Evolutionary conservation across 2,888 invertebrate genomes (phyloP), one percentile per base, ranked within the genome.

Genomic region (Uloborus plumipes): DNA sequence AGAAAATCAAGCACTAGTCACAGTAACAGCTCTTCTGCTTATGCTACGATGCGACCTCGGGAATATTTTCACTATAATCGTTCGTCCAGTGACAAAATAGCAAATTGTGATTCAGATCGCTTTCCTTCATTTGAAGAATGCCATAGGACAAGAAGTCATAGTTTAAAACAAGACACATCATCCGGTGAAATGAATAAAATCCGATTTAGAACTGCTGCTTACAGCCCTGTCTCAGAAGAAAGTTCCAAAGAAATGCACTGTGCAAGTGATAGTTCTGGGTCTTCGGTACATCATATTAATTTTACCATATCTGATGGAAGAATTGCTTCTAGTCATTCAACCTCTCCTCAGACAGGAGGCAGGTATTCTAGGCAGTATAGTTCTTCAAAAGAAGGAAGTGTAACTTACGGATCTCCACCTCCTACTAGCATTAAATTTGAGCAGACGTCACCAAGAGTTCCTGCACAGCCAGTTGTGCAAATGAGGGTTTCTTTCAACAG

Each of bases 31-130:
- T 70, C 81, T 9, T 62, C 80, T 39, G 59, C 69, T 50, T 84
- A 84, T 71, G 81, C 79, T 16, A 84, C 84, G n/a, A 82, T 84
- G 77, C 72, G 84, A 14, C 84, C 84, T 31, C 67, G 85, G 1
- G 83, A 78, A 31, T 83, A 78, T 61, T 49, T 83, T 39, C 66
- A 53, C 13, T 83, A 84, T 61, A 76, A 72, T 47, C 70, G 85
- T 47, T 83, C 83, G 18, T 67, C 75, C 16, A 85, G 85, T 64
- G 85, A 85, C 61, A 81, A 82, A 50, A 47, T 82, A 22, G 51
- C 74, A 18, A 82, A 81, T 51, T 71, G 66, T 55, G 66, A 66
- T 58, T 64, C 55, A 18, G 75, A 72, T 49, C 76, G 61, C 66
- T 75, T 77, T 62, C 31, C 73, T 20, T 39, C 65, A 26, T 66